These are phyloP conservation scores for Hippocampus abdominalis DNA, from an alignment of 2,113 vertebrate genomes.

Conservation along the genomic window DNA sequence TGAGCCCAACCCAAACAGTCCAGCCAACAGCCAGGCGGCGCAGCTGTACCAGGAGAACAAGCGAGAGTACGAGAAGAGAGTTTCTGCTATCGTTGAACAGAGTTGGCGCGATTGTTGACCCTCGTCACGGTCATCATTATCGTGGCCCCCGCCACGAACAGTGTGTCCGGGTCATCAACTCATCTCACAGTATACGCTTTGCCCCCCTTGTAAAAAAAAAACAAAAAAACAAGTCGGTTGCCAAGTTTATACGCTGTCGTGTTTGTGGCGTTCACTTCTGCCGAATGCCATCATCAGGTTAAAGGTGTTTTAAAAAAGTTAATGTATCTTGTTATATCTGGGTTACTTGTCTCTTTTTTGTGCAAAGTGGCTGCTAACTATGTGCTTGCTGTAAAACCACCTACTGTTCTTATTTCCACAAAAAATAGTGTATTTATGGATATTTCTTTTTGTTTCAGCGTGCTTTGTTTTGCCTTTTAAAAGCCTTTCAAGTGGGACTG, in stretches of 20 bases:
- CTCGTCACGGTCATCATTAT: conserved; percentile 59
- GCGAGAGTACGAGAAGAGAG: conserved; percentile 96
- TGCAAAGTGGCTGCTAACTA: conserved; percentile 32
- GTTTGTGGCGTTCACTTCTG: conserved; percentile 74
- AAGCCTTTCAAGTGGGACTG: conserved; percentile 31
- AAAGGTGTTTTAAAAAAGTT: conserved; percentile 74
- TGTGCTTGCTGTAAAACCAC: conserved; percentile 35
- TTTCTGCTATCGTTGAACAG: conserved; percentile 99
- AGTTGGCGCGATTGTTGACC: conserved; percentile 99
- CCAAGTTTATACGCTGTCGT: conserved; percentile 83
- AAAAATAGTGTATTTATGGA: conserved; percentile 22
- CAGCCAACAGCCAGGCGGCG: conserved; percentile 97
- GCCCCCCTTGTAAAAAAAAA: conserved; percentile 69
- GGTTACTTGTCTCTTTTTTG: conserved; percentile 78
- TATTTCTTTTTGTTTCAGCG: conserved; percentile 29
- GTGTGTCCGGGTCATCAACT: conserved; percentile 78
- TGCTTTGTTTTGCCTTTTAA: conserved; percentile 34
- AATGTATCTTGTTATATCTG: conserved; percentile 86
- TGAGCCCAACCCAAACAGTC: conserved; percentile 97
- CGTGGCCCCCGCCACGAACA: conserved; percentile 64
- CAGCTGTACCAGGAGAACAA: conserved; percentile 99
- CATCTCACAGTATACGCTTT: conserved; percentile 59
- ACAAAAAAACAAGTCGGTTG: conserved; percentile 78
- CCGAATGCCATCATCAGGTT: conserved; percentile 79
- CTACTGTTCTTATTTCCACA: conserved; percentile 27